Percentiles rank a stretch among this genome's conserved stretches.
Conservation (phyloP, 1,140 invertebrate genomes). For the Drosophila pallidifrons region DNA sequence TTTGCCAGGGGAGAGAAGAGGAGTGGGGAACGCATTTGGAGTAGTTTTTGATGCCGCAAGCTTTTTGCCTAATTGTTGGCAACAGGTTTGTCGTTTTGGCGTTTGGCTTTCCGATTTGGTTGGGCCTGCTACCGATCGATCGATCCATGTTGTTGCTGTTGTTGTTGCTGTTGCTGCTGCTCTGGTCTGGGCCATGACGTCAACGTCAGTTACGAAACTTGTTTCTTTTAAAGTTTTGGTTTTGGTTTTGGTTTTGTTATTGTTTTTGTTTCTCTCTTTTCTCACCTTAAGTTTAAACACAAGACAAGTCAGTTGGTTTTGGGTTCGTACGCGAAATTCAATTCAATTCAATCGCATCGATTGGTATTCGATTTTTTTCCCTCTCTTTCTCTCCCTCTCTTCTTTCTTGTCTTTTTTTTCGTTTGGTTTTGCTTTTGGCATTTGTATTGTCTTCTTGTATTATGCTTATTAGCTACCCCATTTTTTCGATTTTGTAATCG, state of each 20-base stretch:
- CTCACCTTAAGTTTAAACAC: conserved; percentile 15
- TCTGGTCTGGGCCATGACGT: conserved; percentile 72
- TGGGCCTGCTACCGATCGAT: conserved; percentile 18
- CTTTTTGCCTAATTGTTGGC: conserved; percentile 77
- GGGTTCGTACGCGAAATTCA: conserved; percentile 76
- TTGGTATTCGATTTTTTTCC: conserved; percentile 34
- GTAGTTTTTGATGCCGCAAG: conserved; percentile 68
- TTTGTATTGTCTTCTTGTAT: conserved; percentile 69
- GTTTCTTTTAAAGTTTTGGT: conserved; percentile 72
- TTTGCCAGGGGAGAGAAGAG: conserved; percentile 5
- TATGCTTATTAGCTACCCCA: conserved; percentile 55
- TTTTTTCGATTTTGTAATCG: conserved; percentile 68
- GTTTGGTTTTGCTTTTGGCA: conserved; percentile 43
- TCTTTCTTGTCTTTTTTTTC: conserved; percentile 37
- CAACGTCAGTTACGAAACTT: conserved; percentile 83
- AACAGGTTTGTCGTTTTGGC: conserved; percentile 70
- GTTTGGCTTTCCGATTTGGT: conserved; percentile 71
- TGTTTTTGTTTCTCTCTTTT: conserved; percentile 40
- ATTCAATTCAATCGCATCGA: conserved; percentile 72
- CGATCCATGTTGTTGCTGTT: conserved; percentile 4
- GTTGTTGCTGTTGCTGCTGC: not conserved
- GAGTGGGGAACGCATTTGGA: conserved; percentile 55
- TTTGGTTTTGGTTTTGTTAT: conserved; percentile 55
- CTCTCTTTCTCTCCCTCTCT: conserved; percentile 13
- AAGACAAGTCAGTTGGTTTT: conserved; percentile 39